phyloP scores from a whole-genome alignment of 1,140 invertebrate genomes.

The Diorhabda carinulata region DNA sequence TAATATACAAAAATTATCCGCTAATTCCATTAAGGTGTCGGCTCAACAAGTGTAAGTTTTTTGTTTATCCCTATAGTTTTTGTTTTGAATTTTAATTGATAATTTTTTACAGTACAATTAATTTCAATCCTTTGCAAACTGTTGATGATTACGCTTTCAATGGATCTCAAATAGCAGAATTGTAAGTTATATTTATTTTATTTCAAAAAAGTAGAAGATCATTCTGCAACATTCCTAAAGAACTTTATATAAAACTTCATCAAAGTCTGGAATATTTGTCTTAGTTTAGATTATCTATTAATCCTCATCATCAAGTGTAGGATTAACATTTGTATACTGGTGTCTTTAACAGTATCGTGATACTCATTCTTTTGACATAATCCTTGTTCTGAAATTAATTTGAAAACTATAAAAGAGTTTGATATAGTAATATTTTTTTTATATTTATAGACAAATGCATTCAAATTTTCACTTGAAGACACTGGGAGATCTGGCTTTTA shows the following conservation, averaged over 20 bases:
- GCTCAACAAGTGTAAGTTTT: slow-evolving; percentile 57
- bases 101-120: slow-evolving; percentile 51
- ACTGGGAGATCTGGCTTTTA: slow-evolving; percentile 63
- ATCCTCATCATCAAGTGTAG: too few species aligned
- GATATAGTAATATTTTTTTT: background rate
- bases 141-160: slow-evolving; percentile 62
- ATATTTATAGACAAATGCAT: slow-evolving; percentile 60
- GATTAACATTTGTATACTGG: too few species aligned
- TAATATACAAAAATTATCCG: slow-evolving; percentile 51
- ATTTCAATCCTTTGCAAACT: slow-evolving; percentile 59
- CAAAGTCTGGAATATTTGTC: too few species aligned
- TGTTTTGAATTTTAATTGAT: background rate
- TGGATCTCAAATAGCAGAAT: slow-evolving; percentile 60
- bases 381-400: too few species aligned
- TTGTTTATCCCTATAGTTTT: background rate
- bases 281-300: too few species aligned
- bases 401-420: too few species aligned
- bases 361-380: too few species aligned
- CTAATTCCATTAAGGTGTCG: slow-evolving; percentile 52
- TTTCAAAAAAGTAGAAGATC: too few species aligned
- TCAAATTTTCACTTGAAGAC: slow-evolving; percentile 59
- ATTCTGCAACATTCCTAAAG: too few species aligned
- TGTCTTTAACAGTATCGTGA: too few species aligned
- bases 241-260: too few species aligned
- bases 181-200: slow-evolving; percentile 53